A percentile compares a stretch with the other conserved stretches of the same genome.
phyloP scores from a whole-genome alignment of 2,113 vertebrate genomes.

The Delphinapterus leucas region DNA sequence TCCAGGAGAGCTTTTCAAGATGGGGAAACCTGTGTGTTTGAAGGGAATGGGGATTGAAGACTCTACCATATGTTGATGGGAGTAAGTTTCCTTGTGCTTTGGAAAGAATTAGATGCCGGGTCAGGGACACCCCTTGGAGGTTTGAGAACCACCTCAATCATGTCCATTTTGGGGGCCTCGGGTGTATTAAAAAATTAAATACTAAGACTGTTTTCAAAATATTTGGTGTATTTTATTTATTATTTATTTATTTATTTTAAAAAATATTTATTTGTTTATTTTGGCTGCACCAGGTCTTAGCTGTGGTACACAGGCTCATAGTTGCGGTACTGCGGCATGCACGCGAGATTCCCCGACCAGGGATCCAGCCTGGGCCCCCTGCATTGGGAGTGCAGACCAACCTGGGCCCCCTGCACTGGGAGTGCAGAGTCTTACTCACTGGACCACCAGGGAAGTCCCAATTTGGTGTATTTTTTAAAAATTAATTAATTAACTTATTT shows the following conservation, averaged over 20 bases:
- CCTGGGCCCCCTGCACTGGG: no score
- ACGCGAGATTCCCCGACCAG: no score
- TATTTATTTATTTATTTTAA: no score
- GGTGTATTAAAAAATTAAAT: not conserved
- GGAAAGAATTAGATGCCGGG: not conserved
- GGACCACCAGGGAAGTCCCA: no score
- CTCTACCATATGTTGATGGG: not conserved
- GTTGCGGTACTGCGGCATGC: no score
- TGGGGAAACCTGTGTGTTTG: not conserved
- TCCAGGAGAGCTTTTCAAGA: slow-evolving; percentile 43
- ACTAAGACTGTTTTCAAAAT: not conserved
- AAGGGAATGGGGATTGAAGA: not conserved
- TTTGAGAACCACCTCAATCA: not conserved
- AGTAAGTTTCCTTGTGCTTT: not conserved
- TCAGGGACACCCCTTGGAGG: not conserved
- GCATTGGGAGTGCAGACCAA: no score
- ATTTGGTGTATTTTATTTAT: not conserved
- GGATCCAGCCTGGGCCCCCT: no score
- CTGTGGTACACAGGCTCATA: no score
- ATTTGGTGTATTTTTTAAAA: not conserved
- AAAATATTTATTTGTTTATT: no score
- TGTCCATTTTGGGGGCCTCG: not conserved
- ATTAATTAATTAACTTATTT: no score
- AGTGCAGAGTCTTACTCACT: no score
- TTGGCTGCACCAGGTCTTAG: no score